Base-by-base conservation (phyloP, 2,113 vertebrate species). In the Limanda limanda region DNA sequence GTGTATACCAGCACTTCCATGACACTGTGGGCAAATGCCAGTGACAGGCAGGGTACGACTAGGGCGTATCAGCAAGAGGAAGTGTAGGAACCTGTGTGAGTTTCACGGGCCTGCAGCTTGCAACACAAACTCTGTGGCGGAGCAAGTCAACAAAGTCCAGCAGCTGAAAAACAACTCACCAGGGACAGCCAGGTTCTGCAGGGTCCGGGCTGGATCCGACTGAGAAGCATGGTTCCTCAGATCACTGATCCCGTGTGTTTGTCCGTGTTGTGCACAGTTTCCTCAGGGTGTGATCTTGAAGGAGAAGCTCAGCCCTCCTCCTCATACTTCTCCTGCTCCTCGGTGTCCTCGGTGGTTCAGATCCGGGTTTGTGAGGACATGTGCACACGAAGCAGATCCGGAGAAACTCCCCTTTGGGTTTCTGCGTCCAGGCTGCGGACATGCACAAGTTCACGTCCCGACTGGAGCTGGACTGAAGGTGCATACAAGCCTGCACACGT, bases 191-290 rank as follows among this genome's bases (percentile, higher is more conserved):
- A 90, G 9, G 79, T 45, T 45, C 87, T 89, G 75, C 78, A 84
- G 21, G 57, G 31, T 45, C 86, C 79, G 11, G 88, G 4, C 2
- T 64, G 85, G 14, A 94, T 35, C 42, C 60, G 92, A 68, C 83
- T 82, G 64, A 86, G 59, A 86, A 94, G 90, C 93, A 93, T 93
- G 5, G 64, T 83, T 74, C 45, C 23, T 5, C 18, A 6, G 14
- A 51, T 18, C 47, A 51, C 47, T 17, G 17, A 4, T 51, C 47
- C 47, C 31, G 31, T 17, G 47, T 48, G 47, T 48, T 15, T 15
- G 15, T 17, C 10, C 1, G 47, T 1, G 21, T 76, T 78, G n/a
- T 13, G 51, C 71, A 60, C 24, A 52, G 59, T 54, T 60, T n/a
- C n/a, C 66, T 12, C 54, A 13, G 25, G 54, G 31, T 69, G 76